Evolutionary conservation across 2,113 vertebrate species (phyloP), one percentile per base, ranked within the genome.

Genomic region (Lucifuga dentata): DNA sequence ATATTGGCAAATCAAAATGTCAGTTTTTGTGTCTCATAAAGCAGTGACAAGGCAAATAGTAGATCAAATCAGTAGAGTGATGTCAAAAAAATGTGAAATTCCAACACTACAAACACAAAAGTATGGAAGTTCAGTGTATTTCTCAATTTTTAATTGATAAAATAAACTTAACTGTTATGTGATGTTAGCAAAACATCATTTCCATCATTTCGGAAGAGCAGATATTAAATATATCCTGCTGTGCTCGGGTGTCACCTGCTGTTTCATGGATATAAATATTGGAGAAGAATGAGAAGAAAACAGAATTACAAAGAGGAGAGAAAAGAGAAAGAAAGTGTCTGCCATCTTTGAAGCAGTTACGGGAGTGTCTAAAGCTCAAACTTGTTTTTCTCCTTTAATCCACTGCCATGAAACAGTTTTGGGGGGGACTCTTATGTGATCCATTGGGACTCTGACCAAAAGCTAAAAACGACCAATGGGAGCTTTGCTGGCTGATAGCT

Each of bases 301-400:
- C 15, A 20, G 20, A 59, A 76, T 56, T 73, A 70, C 67, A 50
- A 68, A 32, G 40, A 52, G 12, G 51, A 64, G 55, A 38, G 26
- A 17, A 17, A 1, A 49, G 21, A 24, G 12, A 46, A 11, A 62
- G 38, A 8, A 44, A 46, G 63, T 26, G 24, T 50, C 63, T 59
- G 26, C 56, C 51, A 40, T 61, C 21, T 83, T 57, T 69, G 53
- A 69, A 68, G 76, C 69, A 62, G 60, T 55, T 2, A 7, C 65
- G 77, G 74, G 81, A 81, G 51, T 75, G 79, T 81, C 66, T 41
- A 43, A 16, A 83, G 70, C 86, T 84, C 76, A 78, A 29, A 61
- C 57, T 84, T 76, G 58, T 81, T 80, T 77, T 72, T 71, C 56
- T 68, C 17, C 62, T 83, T 79, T 86, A 73, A 86, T 85, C 80